Evolutionary conservation across 1,140 invertebrate genomes (phyloP), one percentile per base, ranked within the genome.

Genomic region (Drosophila pallidifrons): DNA sequence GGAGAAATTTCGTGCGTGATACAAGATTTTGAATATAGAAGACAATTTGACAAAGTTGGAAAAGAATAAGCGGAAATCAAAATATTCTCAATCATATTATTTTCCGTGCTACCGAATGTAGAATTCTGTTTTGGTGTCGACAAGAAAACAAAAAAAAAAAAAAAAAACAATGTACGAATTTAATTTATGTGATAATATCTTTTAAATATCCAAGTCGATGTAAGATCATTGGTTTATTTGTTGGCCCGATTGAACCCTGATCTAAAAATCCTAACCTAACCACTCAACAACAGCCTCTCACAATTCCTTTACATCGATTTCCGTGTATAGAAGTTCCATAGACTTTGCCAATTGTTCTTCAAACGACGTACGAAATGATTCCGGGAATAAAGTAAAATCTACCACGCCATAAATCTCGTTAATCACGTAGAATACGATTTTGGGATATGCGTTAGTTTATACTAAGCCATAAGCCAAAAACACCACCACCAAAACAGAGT

Each of bases 121-220:
- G 74, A 91, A 91, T 88, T 91, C 90, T 91, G 90, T 91, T 91
- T 91, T 91, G 90, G 90, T 91, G 90, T 91, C 85, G 83, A 76
- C 52, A 49, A 63, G 49, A 10, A 51, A 55, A 57, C 45, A 49
- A 43, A 65, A 64, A 25, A 15, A 1, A 15, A 15, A 15, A 15
- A 7, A 28, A 64, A 32, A 16, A 57, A 69, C 54, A 15, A 61
- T 54, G 25, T 28, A 58, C 13, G 13, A 43, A 49, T 71, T 38
- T 70, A 51, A 28, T 60, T 74, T 46, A 46, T 57, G 35, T 59
- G 32, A 66, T 49, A 64, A 49, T 30, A 57, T 41, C 8, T 57
- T 57, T 57, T 45, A 59, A 28, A 59, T 45, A 59, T 55, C 49
- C 63, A 58, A 66, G 46, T 59, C 54, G 63, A 58, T 58, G 60